Conservation (phyloP, 2,888 invertebrate species). For the Sympetrum striolatum region DNA sequence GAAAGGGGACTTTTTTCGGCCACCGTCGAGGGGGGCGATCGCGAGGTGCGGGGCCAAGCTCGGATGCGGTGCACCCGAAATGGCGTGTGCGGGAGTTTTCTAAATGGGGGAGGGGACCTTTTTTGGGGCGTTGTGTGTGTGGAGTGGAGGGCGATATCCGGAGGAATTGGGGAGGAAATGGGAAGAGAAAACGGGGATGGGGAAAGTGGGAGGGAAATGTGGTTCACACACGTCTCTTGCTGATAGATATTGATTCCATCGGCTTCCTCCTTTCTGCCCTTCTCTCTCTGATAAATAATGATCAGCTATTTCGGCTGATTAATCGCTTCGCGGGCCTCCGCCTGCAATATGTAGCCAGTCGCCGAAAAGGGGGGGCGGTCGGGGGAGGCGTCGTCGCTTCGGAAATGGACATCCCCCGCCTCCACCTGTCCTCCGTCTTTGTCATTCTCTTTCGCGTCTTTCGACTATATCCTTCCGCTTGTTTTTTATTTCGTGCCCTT, state of each 20-base stretch:
- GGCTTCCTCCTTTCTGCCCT: background rate
- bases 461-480: background rate
- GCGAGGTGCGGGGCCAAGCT: background rate
- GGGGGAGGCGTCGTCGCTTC: background rate
- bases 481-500: too few relatives aligned
- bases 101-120: background rate
- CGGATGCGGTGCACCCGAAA: background rate
- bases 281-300: conserved; percentile 22
- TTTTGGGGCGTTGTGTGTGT: background rate
- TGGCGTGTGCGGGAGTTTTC: background rate
- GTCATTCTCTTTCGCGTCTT: background rate
- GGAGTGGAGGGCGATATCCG: background rate
- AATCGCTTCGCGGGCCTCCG: conserved; percentile 27
- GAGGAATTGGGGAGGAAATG: background rate
- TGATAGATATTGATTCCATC: conserved; percentile 42
- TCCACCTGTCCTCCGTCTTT: background rate
- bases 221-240: background rate
- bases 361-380: background rate
- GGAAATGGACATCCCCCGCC: background rate
- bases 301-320: conserved; percentile 43
- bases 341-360: conserved; percentile 36
- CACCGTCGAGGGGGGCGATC: too few relatives aligned
- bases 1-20: background rate
- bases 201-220: background rate
- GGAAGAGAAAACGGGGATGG: background rate